Base-by-base conservation (phyloP, 1,140 invertebrate species). In the Ericerus pela region DNA sequence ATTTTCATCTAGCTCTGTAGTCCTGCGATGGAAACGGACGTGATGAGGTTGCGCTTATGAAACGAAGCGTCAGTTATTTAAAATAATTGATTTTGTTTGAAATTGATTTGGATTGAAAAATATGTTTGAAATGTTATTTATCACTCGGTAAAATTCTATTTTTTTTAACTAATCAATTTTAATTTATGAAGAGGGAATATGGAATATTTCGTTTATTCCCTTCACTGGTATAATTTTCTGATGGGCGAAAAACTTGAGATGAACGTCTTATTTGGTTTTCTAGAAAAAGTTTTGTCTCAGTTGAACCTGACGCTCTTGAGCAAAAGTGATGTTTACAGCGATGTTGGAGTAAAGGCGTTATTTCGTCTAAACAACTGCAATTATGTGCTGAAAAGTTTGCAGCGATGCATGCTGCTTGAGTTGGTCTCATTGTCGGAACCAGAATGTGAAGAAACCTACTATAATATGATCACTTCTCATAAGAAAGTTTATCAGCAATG, bases 301-400 rank as follows among this genome's bases (percentile, higher is more conserved):
- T 70, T 95, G 26, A 90, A 89, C 66, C 71, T 87, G 41, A 84
- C 85, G 5, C 71, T 95, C 12, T 75, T 86, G 24, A 88, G 78
- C 64, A 91, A 89, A 70, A 88, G 85, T 67, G 88, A 91, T 61
- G 70, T 72, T 2, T 92, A 91, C 60, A 79, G 77, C 28, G 89
- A 93, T 66, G 71, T 77, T 51, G 83, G 82, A 22, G 74, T 94
- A 10, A 83, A 85, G 64, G 82, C 88, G 41, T 78, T 94, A 30
- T 95, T 94, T 66, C 75, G 87, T 4, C 71, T 95, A 18, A 95
- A 95, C 69, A 96, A 96, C 67, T 88, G 88, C 58, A 84, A 94
- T 70, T 94, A 96, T 65, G 83, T 96, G 55, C 71, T 95, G 6
- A 92, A 91, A 72, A 86, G 88, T 33, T 71, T 95, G 22, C 82